Percentiles rank a stretch among this genome's conserved stretches.
Conservation (phyloP, 1,140 invertebrate species). For the Calliopsis andreniformis region DNA sequence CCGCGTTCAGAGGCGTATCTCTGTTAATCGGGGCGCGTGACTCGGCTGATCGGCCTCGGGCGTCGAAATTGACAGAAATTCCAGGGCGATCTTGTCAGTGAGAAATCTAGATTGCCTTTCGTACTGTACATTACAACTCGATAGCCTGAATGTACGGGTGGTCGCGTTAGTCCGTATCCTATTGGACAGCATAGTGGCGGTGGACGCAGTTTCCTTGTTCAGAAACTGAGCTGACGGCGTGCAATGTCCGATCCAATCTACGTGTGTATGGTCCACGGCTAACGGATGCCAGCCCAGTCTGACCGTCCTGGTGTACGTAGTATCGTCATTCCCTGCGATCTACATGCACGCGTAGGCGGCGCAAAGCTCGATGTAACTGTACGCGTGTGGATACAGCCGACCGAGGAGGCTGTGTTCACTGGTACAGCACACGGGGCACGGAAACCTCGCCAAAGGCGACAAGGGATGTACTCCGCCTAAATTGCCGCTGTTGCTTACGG, state of each 20-base stretch:
- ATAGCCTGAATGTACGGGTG: constrained; percentile 62
- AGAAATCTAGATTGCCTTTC: constrained; percentile 65
- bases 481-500: constrained; percentile 55
- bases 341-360: constrained; percentile 51
- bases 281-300: constrained; percentile 49
- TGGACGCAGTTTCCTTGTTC: constrained; percentile 67
- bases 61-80: constrained; percentile 55
- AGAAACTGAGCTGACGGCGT: constrained; percentile 70
- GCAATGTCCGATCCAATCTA: constrained; percentile 72
- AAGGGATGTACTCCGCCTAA: constrained; percentile 59
- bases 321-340: constrained; percentile 56
- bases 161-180: constrained; percentile 64
- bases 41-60: not conserved
- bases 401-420: constrained; percentile 53
- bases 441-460: constrained; percentile 64
- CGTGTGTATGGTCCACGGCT: constrained; percentile 58
- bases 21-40: constrained; percentile 2
- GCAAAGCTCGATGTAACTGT: constrained; percentile 64
- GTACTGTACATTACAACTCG: constrained; percentile 65
- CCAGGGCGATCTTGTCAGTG: constrained; percentile 51
- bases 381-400: constrained; percentile 65
- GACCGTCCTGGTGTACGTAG: constrained; percentile 47
- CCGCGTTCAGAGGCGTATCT: constrained; percentile 2
- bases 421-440: constrained; percentile 19
- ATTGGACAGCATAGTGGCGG: constrained; percentile 51